phyloP scores from a whole-genome alignment of 2,888 invertebrate species.

The Caenorhabditis angaria region DNA sequence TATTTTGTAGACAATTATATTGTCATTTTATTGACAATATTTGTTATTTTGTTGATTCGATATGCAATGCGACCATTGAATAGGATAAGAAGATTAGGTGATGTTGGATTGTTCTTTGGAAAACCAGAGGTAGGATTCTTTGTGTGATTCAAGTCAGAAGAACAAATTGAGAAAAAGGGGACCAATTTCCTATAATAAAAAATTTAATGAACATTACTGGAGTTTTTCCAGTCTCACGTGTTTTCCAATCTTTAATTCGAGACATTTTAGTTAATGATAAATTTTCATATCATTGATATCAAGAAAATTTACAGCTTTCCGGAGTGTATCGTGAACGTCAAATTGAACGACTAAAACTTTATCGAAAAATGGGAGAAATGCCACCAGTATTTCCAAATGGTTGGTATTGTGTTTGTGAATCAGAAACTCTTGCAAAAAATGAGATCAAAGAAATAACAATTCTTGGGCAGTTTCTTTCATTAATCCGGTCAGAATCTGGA shows the following conservation, averaged over 20 bases:
- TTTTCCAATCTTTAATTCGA: not conserved
- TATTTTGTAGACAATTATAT: not conserved
- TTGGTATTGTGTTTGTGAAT: conserved; percentile 85
- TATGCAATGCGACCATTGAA: conserved; percentile 42
- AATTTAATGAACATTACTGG: not conserved
- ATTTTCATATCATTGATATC: not conserved
- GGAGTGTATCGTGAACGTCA: conserved; percentile 51
- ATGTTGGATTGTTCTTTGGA: conserved; percentile 52
- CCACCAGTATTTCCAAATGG: conserved; percentile 90
- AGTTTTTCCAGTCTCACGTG: not conserved
- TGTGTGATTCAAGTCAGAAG: no score
- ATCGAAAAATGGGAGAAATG: conserved; percentile 76
- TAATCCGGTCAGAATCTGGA: conserved; percentile 79
- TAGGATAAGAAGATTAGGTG: conserved; percentile 46
- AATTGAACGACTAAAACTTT: conserved; percentile 43
- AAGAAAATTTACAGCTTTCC: conserved; percentile 37
- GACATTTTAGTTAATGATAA: not conserved
- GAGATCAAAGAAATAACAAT: conserved; percentile 78
- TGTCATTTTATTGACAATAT: not conserved
- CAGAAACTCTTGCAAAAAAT: conserved; percentile 76
- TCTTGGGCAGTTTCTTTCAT: conserved; percentile 81
- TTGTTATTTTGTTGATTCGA: not conserved
- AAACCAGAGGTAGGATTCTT: conserved; percentile 43
- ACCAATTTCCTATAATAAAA: no score
- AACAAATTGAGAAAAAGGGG: no score